A percentile compares a stretch with the other conserved stretches of the same genome.
Evolutionary conservation across 2,888 invertebrate species (phyloP).

Genomic region (Caenorhabditis imperialis): DNA sequence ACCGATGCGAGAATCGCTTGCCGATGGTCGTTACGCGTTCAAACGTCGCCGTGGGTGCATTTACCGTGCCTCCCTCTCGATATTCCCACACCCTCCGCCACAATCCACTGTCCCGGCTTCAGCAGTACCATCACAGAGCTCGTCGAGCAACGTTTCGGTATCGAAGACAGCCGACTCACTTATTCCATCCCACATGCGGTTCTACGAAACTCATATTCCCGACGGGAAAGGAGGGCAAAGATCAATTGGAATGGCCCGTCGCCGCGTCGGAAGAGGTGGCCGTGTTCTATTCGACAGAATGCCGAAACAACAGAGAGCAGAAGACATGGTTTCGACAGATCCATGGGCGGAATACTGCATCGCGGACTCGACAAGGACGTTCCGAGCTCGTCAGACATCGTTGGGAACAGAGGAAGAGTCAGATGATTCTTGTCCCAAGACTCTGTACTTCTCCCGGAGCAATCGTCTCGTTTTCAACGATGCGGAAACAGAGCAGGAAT

Average conservation of each 20-base stretch:
- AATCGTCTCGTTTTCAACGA: slow-evolving; percentile 43
- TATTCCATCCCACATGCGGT: slow-evolving; percentile 35
- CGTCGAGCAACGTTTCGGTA: not conserved
- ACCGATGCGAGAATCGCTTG: slow-evolving; percentile 43
- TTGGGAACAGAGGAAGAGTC: slow-evolving; percentile 47
- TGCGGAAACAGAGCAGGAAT: slow-evolving; percentile 32
- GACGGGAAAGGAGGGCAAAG: slow-evolving; percentile 26
- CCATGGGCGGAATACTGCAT: slow-evolving; percentile 58
- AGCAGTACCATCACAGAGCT: slow-evolving; percentile 2
- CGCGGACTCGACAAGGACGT: slow-evolving; percentile 40
- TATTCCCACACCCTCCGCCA: slow-evolving; percentile 5
- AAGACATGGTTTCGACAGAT: slow-evolving; percentile 23
- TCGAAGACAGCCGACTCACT: not conserved
- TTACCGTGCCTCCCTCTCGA: slow-evolving; percentile 59
- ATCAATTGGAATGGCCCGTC: slow-evolving; percentile 55
- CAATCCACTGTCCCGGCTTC: not conserved
- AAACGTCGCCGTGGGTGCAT: slow-evolving; percentile 64
- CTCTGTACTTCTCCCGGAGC: slow-evolving; percentile 40
- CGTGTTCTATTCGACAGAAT: slow-evolving; percentile 63
- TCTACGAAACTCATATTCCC: slow-evolving; percentile 45
- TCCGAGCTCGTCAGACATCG: slow-evolving; percentile 36
- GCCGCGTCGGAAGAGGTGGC: slow-evolving; percentile 69
- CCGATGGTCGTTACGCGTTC: slow-evolving; percentile 68
- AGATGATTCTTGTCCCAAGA: slow-evolving; percentile 24
- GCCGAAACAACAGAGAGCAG: not conserved